A percentile compares a stretch with the other conserved stretches of the same genome.
Conservation (phyloP, 2,113 vertebrate species). For the Polypterus senegalus region DNA sequence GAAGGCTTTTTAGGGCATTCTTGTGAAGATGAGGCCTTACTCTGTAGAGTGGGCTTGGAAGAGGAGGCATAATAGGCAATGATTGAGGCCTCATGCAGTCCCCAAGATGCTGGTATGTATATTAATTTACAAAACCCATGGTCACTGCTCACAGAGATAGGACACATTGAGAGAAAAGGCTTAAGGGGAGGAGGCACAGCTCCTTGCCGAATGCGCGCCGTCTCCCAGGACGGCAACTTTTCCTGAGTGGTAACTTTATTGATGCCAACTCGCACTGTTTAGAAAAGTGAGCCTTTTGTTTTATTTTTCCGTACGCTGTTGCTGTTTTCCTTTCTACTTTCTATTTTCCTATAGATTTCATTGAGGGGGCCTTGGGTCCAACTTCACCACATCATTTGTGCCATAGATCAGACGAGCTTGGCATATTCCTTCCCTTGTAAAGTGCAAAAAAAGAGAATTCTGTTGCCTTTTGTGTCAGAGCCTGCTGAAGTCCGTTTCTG, state of each 20-base stretch:
- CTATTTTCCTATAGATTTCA: not conserved
- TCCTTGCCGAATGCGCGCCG: not conserved
- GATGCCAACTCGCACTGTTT: slow-evolving; percentile 2
- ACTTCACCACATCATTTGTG: not conserved
- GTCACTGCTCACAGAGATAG: slow-evolving; percentile 39
- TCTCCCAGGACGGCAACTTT: not conserved
- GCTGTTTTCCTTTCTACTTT: not conserved
- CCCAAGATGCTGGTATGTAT: slow-evolving; percentile 42
- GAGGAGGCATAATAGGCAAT: slow-evolving; percentile 47
- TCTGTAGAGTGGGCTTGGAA: slow-evolving; percentile 47
- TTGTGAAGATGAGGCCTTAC: slow-evolving; percentile 44
- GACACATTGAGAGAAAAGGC: slow-evolving; percentile 9
- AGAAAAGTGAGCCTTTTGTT: slow-evolving; percentile 2
- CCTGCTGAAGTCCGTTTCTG: too few species aligned
- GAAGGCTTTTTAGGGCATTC: slow-evolving; percentile 53
- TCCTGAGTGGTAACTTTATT: slow-evolving; percentile 2
- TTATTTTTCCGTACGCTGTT: not conserved
- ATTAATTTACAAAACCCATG: slow-evolving; percentile 46
- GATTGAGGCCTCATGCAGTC: slow-evolving; percentile 41
- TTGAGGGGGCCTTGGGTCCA: not conserved
- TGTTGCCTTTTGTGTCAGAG: too few species aligned
- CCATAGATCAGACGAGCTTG: too few species aligned
- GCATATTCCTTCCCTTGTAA: too few species aligned
- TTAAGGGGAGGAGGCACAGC: not conserved
- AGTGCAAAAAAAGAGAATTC: too few species aligned